phyloP scores from a whole-genome alignment of 2,797 vertebrate genomes.

The Diplodus sargus region DNA sequence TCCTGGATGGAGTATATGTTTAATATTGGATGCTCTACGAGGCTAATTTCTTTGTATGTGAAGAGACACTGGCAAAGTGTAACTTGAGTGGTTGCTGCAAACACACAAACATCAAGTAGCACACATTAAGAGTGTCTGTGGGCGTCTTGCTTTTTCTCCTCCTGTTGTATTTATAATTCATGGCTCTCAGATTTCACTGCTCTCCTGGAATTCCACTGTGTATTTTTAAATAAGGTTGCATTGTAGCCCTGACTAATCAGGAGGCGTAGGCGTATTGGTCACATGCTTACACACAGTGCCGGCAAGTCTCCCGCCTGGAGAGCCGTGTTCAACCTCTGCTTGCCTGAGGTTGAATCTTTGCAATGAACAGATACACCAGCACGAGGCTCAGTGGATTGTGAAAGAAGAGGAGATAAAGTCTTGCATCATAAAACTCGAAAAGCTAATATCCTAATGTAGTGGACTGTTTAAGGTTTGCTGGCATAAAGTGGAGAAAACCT shows the following conservation, averaged over 20 bases:
- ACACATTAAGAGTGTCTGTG: slow-evolving; percentile 59
- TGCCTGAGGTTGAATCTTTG: slow-evolving; percentile 26
- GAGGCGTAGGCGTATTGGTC: slow-evolving; percentile 46
- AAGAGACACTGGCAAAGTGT: slow-evolving; percentile 34
- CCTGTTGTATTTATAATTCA: slow-evolving; percentile 79
- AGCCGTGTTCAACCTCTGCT: slow-evolving; percentile 30
- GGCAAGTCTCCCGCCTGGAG: slow-evolving; percentile 36
- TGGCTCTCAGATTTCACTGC: slow-evolving; percentile 73
- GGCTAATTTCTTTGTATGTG: slow-evolving; percentile 44
- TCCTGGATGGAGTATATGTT: slow-evolving; percentile 56
- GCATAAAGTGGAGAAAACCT: slow-evolving; percentile 4
- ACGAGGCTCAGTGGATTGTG: background rate
- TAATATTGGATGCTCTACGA: slow-evolving; percentile 45
- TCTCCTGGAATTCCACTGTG: slow-evolving; percentile 72
- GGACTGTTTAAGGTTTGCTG: slow-evolving; percentile 7
- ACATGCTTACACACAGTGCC: slow-evolving; percentile 34
- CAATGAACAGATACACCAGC: slow-evolving; percentile 14
- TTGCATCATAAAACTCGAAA: slow-evolving; percentile 49
- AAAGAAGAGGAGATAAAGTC: slow-evolving; percentile 40
- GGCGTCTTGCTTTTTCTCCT: slow-evolving; percentile 65
- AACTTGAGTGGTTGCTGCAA: slow-evolving; percentile 54
- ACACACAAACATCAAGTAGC: slow-evolving; percentile 60
- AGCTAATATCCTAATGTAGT: slow-evolving; percentile 22
- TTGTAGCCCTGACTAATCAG: slow-evolving; percentile 69
- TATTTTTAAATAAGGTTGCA: slow-evolving; percentile 76